Evolutionary conservation across 2,113 vertebrate species (phyloP).

Genomic region (Salvelinus sp.): DNA sequence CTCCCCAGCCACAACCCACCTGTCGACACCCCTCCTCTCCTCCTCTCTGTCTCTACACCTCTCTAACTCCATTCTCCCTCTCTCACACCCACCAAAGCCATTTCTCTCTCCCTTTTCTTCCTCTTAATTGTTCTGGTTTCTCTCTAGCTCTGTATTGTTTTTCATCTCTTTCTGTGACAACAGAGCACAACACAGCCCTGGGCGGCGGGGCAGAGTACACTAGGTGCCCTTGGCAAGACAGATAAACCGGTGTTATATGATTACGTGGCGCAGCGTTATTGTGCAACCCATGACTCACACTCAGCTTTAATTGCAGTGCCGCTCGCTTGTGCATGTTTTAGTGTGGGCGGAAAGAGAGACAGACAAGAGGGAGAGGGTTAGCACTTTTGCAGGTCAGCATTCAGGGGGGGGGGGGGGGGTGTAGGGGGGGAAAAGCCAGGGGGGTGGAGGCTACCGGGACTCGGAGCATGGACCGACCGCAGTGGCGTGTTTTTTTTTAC

Average conservation of each 20-base stretch:
- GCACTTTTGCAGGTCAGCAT: neutral
- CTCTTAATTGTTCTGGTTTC: conserved; percentile 30
- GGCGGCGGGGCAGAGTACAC: conserved; percentile 54
- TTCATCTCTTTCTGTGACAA: conserved; percentile 15
- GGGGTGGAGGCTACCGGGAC: too few species aligned
- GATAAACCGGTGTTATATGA: conserved; percentile 66
- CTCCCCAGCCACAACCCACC: conserved; percentile 16
- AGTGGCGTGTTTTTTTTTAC: too few species aligned
- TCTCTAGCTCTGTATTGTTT: conserved; percentile 16
- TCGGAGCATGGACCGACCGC: too few species aligned
- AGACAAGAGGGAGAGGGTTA: conserved; percentile 5
- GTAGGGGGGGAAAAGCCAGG: too few species aligned
- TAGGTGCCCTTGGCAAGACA: conserved; percentile 67
- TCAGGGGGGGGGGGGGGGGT: neutral
- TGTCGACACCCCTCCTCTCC: conserved; percentile 17
- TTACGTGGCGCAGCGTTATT: conserved; percentile 55
- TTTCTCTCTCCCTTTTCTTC: conserved; percentile 30
- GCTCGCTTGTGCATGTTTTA: conserved; percentile 10
- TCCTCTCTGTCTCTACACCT: neutral
- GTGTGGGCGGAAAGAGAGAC: neutral
- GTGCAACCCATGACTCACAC: conserved; percentile 64
- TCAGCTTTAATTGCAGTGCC: conserved; percentile 29
- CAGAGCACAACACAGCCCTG: conserved; percentile 27
- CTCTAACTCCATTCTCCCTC: neutral
- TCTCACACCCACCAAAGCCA: neutral